Conservation (phyloP, 2,888 invertebrate genomes). For the Eueremaeus valkanovi region DNA sequence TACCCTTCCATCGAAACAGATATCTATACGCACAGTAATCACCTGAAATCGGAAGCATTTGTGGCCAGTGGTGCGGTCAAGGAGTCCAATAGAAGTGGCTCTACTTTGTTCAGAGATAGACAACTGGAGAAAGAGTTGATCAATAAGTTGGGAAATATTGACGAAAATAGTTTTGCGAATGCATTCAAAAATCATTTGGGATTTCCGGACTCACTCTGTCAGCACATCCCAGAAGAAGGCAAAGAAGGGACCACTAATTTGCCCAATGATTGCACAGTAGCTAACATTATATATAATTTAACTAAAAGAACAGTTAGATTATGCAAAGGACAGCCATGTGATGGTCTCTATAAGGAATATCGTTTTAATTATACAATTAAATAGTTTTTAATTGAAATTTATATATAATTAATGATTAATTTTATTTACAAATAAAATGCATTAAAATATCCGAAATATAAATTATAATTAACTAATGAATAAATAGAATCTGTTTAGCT, state of each 20-base stretch:
- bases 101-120: neutral
- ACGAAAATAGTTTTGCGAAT: neutral
- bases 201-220: neutral
- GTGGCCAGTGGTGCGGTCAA: neutral
- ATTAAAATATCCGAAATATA: too few species aligned
- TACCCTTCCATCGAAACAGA: neutral
- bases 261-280: neutral
- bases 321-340: slow-evolving; percentile 8
- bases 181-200: slow-evolving; percentile 14
- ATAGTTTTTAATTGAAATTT: too few species aligned
- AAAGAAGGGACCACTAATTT: neutral
- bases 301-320: neutral
- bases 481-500: too few species aligned
- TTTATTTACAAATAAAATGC: too few species aligned
- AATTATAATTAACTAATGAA: too few species aligned
- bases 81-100: neutral
- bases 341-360: neutral
- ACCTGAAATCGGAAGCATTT: slow-evolving; percentile 10
- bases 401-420: too few species aligned
- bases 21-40: slow-evolving; percentile 7
- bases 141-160: neutral
- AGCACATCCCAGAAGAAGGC: neutral
- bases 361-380: too few species aligned
- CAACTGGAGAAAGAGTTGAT: neutral
- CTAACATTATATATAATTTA: neutral